Evolutionary conservation across 2,888 invertebrate species (phyloP), one percentile per base, ranked within the genome.

Genomic region (Scaptomyza parva): DNA sequence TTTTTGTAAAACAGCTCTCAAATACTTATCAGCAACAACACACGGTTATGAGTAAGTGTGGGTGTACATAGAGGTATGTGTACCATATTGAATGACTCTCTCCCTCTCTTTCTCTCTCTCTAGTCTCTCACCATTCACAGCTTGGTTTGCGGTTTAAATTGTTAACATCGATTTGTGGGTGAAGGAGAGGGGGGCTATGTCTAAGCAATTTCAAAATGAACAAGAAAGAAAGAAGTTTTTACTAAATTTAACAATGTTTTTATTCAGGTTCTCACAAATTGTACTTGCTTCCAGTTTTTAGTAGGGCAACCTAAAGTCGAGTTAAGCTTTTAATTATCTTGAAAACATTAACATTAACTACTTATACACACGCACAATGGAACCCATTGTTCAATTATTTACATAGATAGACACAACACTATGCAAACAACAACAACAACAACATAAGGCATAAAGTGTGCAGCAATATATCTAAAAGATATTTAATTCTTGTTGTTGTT

Each of bases 321-420:
- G 52, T 18, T 62, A 18, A 33, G n/a, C 39, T 9, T 52, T 4
- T 12, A 17, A 12, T 24, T 39, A 39, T 3, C 12, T n/a, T 26
- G 33, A 14, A 33, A 33, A 8, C 17, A 5, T 48, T 14, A 58
- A 39, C 52, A 53, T 28, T 43, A 47, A 51, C 22, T 20, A 26
- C 33, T 30, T 24, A 55, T 72, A 60, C 59, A 62, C 62, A 66
- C 62, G 58, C 75, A 76, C 71, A 73, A 75, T 66, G 60, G 40
- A 2, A 43, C 45, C 70, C 70, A 63, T 75, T 69, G 78, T 78
- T 66, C 14, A 58, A 28, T 51, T 75, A 53, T 78, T 71, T 74
- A 69, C 65, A 70, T 78, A 70, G 43, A 52, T 59, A 72, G 44
- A 28, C 26, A 60, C 22, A 57, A 11, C 39, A 20, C 22, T 44